phyloP scores from a whole-genome alignment of 2,797 vertebrate genomes.

The Clarias fuscus region DNA sequence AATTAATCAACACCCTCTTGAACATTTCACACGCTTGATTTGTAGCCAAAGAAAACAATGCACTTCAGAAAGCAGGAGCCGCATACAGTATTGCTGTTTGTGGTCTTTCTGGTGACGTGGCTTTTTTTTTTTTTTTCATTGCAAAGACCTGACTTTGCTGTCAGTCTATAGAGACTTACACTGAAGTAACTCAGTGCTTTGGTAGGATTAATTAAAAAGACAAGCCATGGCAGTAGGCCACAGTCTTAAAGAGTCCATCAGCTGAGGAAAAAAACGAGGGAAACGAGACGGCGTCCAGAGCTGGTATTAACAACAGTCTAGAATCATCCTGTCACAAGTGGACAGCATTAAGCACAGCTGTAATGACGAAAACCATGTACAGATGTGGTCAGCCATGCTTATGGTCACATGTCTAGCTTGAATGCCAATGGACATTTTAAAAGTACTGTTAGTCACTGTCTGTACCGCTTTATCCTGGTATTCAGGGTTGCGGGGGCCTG shows the following conservation, averaged over 20 bases:
- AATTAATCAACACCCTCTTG: not conserved
- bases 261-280: not conserved
- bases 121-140: not conserved
- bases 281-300: not conserved
- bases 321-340: not conserved
- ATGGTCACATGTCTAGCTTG: not conserved
- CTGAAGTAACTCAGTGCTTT: slow-evolving; percentile 26
- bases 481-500: too few species aligned
- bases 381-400: not conserved
- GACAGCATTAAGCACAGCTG: slow-evolving; percentile 4
- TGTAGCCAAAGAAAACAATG: not conserved
- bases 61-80: slow-evolving; percentile 21
- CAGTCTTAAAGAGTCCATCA: slow-evolving; percentile 8
- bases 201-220: slow-evolving; percentile 47
- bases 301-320: not conserved
- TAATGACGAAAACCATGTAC: not conserved
- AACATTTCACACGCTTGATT: not conserved
- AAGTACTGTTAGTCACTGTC: not conserved
- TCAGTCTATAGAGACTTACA: slow-evolving; percentile 32
- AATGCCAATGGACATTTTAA: not conserved
- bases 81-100: not conserved
- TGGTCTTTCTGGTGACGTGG: not conserved
- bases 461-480: too few species aligned
- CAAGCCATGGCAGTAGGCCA: slow-evolving; percentile 32
- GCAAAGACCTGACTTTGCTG: slow-evolving; percentile 17